Conservation (phyloP, 2,797 vertebrate species). For the Knipowitschia caucasica region DNA sequence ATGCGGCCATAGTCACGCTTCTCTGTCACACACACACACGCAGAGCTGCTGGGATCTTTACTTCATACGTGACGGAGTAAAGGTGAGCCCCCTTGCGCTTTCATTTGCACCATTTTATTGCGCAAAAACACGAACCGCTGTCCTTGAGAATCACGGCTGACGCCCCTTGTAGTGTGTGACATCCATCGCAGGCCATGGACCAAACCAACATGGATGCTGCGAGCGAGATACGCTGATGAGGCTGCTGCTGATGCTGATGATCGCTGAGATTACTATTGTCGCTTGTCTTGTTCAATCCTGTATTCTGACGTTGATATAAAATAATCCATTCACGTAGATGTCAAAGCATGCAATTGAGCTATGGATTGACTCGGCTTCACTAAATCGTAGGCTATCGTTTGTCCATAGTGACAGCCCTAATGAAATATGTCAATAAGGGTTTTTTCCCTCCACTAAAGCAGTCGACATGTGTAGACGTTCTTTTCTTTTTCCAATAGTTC, state of each 20-base stretch:
- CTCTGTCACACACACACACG: conserved; percentile 33
- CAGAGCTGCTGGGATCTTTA: conserved; percentile 37
- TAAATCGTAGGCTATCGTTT: conserved; percentile 23
- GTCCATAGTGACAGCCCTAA: conserved; percentile 33
- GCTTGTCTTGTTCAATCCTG: conserved; percentile 43
- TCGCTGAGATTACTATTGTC: conserved; percentile 61
- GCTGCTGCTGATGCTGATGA: conserved; percentile 42
- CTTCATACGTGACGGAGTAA: conserved; percentile 46
- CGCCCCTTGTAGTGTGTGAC: conserved; percentile 47
- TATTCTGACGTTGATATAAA: conserved; percentile 11
- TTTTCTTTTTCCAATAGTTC: no score
- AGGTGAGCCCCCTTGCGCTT: conserved; percentile 59
- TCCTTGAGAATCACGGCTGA: conserved; percentile 51
- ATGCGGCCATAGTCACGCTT: conserved; percentile 73
- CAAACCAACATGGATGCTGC: conserved; percentile 81
- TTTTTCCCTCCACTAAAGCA: conserved; percentile 8
- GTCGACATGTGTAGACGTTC: background rate
- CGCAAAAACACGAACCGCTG: conserved; percentile 16
- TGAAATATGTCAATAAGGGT: conserved; percentile 1
- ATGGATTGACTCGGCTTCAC: conserved; percentile 18
- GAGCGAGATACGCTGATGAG: conserved; percentile 62
- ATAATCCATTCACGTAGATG: background rate
- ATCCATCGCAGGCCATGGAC: conserved; percentile 63
- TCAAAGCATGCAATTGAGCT: conserved; percentile 16
- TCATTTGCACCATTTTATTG: background rate